Percentiles rank a stretch among this genome's conserved stretches.
Evolutionary conservation across 2,888 invertebrate species (phyloP).

Genomic region (Phaonia tiefii): DNA sequence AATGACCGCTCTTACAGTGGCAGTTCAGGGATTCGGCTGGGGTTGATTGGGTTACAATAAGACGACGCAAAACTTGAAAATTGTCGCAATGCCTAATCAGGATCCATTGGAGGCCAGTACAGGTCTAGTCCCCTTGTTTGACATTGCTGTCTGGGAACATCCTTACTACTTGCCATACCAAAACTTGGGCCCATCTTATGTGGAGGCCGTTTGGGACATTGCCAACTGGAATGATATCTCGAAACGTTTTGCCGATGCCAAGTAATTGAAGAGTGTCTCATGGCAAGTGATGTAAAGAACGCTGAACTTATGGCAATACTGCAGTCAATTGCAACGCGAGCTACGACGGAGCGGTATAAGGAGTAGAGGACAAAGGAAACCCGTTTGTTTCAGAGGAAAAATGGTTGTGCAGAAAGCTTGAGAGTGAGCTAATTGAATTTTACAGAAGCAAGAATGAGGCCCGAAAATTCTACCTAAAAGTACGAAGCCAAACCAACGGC

Average conservation of each 20-base stretch:
- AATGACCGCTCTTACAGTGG: constrained; percentile 89
- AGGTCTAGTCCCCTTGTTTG: constrained; percentile 90
- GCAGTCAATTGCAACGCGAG: too few relatives aligned
- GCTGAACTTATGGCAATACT: too few relatives aligned
- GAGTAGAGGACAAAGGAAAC: too few relatives aligned
- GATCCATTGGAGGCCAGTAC: constrained; percentile 96
- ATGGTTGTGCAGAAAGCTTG: too few relatives aligned
- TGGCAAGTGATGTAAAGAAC: too few relatives aligned
- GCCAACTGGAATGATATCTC: constrained; percentile 96
- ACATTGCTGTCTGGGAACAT: constrained; percentile 99
- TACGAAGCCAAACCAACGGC: too few relatives aligned
- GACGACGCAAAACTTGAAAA: constrained; percentile 87
- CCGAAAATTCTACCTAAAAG: too few relatives aligned
- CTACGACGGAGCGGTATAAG: too few relatives aligned
- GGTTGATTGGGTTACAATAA: constrained; percentile 98
- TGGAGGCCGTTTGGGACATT: constrained; percentile 97
- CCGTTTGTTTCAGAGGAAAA: too few relatives aligned
- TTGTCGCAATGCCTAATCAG: constrained; percentile 95
- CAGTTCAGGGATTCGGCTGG: constrained; percentile 99
- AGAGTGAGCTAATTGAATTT: too few relatives aligned
- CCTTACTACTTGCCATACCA: constrained; percentile 99
- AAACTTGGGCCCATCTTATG: constrained; percentile 98
- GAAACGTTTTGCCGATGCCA: constrained; percentile 86
- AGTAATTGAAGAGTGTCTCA: constrained; percentile 43
- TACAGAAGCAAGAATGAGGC: too few relatives aligned